These are phyloP conservation scores for Brachyhypopomus gauderio DNA, from an alignment of 2,113 vertebrate genomes.

Conservation along the genomic window DNA sequence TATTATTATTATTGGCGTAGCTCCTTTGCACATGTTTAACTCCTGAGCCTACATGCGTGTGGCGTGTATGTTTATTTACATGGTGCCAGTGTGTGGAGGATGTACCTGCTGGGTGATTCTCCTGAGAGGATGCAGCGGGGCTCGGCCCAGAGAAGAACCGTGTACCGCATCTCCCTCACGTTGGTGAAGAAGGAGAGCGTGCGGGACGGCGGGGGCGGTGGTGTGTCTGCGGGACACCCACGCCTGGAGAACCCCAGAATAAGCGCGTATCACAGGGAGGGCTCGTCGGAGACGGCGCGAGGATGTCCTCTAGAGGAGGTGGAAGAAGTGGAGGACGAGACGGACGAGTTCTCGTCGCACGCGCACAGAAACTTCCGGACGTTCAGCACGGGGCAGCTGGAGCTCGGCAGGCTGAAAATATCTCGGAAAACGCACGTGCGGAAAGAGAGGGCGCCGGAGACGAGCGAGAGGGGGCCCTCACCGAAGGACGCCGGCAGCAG, in stretches of 20 bases:
- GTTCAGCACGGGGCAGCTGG: conserved; percentile 91
- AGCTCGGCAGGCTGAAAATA: conserved; percentile 80
- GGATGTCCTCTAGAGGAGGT: conserved; percentile 72
- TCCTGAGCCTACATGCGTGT: not conserved
- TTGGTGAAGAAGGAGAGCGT: conserved; percentile 87
- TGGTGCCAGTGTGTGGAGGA: conserved; percentile 57
- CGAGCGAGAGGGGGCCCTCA: conserved; percentile 39
- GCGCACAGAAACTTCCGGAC: conserved; percentile 81
- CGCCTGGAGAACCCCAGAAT: conserved; percentile 57
- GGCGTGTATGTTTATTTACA: conserved; percentile 7
- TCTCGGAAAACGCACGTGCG: conserved; percentile 57
- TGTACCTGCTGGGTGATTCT: conserved; percentile 82
- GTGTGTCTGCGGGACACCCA: conserved; percentile 25
- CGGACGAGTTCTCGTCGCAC: conserved; percentile 63
- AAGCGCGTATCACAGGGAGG: conserved; percentile 60
- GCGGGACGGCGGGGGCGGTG: conserved; percentile 57
- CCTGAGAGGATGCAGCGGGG: conserved; percentile 80
- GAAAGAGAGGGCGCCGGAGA: conserved; percentile 41
- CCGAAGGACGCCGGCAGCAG: conserved; percentile 12
- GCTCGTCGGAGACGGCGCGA: conserved; percentile 60
- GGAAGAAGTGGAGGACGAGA: conserved; percentile 74
- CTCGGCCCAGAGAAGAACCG: conserved; percentile 81
- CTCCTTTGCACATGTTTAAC: not conserved
- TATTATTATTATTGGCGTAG: not conserved
- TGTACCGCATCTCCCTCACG: conserved; percentile 93